phyloP scores from a whole-genome alignment of 1,140 invertebrate species.

The Dendroctonus valens region DNA sequence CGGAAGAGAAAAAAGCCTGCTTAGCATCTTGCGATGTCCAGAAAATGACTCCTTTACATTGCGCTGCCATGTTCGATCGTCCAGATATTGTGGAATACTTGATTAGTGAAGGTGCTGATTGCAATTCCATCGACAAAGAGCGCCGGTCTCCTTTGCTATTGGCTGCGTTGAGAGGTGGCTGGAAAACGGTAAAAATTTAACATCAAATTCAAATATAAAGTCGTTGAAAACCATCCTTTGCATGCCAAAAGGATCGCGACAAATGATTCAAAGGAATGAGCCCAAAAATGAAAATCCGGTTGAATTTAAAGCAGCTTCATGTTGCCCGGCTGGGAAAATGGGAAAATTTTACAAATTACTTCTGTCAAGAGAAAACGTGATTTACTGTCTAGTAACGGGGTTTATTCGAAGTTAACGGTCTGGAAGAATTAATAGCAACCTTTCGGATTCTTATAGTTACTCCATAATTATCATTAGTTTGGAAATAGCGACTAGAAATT shows the following conservation, averaged over 20 bases:
- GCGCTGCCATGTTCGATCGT: slow-evolving; percentile 88
- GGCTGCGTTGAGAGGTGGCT: slow-evolving; percentile 72
- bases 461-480: no score
- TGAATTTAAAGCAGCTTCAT: no score
- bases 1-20: slow-evolving; percentile 66
- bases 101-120: slow-evolving; percentile 74
- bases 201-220: no score
- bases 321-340: no score
- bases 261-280: no score
- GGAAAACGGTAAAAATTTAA: slow-evolving; percentile 64
- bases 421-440: background rate
- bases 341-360: no score
- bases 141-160: slow-evolving; percentile 74
- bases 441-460: background rate
- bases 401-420: background rate
- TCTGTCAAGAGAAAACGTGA: no score
- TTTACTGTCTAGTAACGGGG: no score
- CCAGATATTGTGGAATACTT: slow-evolving; percentile 77
- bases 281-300: no score
- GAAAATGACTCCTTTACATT: slow-evolving; percentile 83
- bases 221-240: no score
- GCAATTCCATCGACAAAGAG: slow-evolving; percentile 77
- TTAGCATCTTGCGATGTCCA: slow-evolving; percentile 74
- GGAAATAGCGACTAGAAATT: no score
- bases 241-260: no score